Conservation (phyloP, 2,888 invertebrate genomes). For the Acanthococcus lagerstroemiae region DNA sequence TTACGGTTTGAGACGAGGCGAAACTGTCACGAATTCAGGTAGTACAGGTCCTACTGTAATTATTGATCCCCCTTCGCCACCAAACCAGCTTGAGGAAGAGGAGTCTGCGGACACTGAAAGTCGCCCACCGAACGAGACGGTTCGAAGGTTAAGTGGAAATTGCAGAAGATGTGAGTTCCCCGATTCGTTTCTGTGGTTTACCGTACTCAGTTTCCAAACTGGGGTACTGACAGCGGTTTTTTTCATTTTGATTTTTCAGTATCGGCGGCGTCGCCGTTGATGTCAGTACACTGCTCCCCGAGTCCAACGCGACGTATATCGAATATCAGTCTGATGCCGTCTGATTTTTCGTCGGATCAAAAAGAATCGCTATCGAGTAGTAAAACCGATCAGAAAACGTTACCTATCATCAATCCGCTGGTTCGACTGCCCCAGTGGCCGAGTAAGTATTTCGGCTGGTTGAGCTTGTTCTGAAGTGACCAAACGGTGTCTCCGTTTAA, state of each 20-base stretch:
- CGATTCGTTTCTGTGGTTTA: neutral
- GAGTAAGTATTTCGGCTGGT: conserved; percentile 46
- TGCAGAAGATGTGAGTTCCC: conserved; percentile 21
- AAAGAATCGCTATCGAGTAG: conserved; percentile 49
- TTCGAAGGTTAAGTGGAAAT: neutral
- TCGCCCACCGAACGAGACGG: neutral
- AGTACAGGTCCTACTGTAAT: conserved; percentile 45
- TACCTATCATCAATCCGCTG: conserved; percentile 83
- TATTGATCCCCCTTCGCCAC: conserved; percentile 63
- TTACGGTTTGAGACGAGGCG: conserved; percentile 33
- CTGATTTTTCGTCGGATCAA: conserved; percentile 46
- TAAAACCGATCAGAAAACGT: conserved; percentile 46
- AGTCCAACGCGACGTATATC: conserved; percentile 82
- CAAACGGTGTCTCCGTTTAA: too few species aligned
- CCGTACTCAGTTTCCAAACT: neutral
- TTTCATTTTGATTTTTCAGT: conserved; percentile 38
- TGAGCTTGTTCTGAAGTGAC: too few species aligned
- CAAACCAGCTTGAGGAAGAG: conserved; percentile 43
- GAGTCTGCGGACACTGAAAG: conserved; percentile 4
- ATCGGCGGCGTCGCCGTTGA: conserved; percentile 42
- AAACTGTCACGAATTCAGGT: conserved; percentile 31
- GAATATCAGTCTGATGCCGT: conserved; percentile 67
- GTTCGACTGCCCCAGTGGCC: conserved; percentile 83
- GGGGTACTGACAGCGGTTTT: neutral
- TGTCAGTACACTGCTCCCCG: conserved; percentile 57